phyloP scores from a whole-genome alignment of 2,888 invertebrate species.

The Eupeodes latifasciatus region DNA sequence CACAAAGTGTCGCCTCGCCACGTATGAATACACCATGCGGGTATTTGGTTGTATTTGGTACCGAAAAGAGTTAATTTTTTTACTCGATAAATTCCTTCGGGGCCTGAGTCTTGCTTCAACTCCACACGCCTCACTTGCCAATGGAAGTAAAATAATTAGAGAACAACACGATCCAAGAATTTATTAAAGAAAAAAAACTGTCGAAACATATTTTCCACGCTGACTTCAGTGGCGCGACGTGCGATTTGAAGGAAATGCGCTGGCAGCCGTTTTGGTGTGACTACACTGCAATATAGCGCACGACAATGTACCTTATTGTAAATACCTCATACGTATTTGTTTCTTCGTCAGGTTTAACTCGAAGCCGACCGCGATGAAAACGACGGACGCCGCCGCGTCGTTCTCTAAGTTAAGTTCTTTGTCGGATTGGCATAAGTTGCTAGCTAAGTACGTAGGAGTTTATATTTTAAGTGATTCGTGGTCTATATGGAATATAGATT shows the following conservation, averaged over 20 bases:
- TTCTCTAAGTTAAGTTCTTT: slow-evolving; percentile 46
- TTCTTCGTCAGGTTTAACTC: slow-evolving; percentile 2
- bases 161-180: slow-evolving; percentile 70
- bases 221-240: not conserved
- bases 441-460: slow-evolving; percentile 36
- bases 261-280: slow-evolving; percentile 30
- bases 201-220: slow-evolving; percentile 67
- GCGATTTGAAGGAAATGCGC: not conserved
- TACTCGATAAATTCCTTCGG: slow-evolving; percentile 6
- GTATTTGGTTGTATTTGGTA: slow-evolving; percentile 16
- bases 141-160: slow-evolving; percentile 59
- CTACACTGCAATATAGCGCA: slow-evolving; percentile 34
- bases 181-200: slow-evolving; percentile 72
- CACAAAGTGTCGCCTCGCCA: slow-evolving; percentile 38
- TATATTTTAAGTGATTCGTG: slow-evolving; percentile 25
- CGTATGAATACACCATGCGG: slow-evolving; percentile 2
- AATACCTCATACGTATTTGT: slow-evolving; percentile 28
- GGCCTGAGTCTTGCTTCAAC: not conserved
- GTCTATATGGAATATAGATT: slow-evolving; percentile 64
- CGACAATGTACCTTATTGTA: slow-evolving; percentile 56
- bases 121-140: not conserved
- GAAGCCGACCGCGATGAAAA: not conserved
- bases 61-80: slow-evolving; percentile 46
- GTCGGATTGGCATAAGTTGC: slow-evolving; percentile 38
- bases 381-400: not conserved